Percentiles rank a stretch among this genome's conserved stretches.
These are phyloP conservation scores for Edolisoma coerulescens DNA, from an alignment of 2,113 vertebrate genomes.

Conservation along the genomic window DNA sequence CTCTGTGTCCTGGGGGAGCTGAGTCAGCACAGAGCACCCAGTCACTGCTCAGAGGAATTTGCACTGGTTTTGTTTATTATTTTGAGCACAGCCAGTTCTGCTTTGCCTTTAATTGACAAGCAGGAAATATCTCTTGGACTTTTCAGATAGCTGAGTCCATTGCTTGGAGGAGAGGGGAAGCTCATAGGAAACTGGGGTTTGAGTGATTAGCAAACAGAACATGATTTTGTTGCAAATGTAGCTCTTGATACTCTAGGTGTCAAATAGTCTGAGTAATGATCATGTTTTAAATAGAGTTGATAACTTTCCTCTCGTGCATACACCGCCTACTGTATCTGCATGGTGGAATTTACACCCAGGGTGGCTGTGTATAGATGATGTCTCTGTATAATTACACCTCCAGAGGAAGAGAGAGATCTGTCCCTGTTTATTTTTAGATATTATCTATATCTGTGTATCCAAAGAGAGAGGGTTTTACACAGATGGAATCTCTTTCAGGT, in stretches of 20 bases:
- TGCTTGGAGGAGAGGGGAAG: background rate
- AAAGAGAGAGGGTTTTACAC: background rate
- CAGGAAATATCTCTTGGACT: background rate
- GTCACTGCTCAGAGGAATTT: background rate
- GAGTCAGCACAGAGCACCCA: constrained; percentile 13
- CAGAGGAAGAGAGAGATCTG: background rate
- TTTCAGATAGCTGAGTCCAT: background rate
- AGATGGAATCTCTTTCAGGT: background rate
- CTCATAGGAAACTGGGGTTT: background rate
- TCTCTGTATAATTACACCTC: constrained; percentile 54
- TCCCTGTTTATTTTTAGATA: background rate
- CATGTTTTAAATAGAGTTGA: constrained; percentile 33
- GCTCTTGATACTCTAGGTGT: constrained; percentile 3
- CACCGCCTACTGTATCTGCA: background rate
- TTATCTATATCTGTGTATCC: background rate
- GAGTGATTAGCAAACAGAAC: background rate
- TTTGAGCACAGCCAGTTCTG: background rate
- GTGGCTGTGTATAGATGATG: background rate
- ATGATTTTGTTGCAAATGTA: background rate
- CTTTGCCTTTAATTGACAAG: constrained; percentile 1
- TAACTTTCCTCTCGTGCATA: background rate
- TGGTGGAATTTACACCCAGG: background rate
- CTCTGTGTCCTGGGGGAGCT: background rate
- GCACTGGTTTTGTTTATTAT: background rate
- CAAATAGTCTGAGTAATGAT: constrained; percentile 23